phyloP scores from a whole-genome alignment of 1,140 invertebrate species.

The Teleogryllus occipitalis region DNA sequence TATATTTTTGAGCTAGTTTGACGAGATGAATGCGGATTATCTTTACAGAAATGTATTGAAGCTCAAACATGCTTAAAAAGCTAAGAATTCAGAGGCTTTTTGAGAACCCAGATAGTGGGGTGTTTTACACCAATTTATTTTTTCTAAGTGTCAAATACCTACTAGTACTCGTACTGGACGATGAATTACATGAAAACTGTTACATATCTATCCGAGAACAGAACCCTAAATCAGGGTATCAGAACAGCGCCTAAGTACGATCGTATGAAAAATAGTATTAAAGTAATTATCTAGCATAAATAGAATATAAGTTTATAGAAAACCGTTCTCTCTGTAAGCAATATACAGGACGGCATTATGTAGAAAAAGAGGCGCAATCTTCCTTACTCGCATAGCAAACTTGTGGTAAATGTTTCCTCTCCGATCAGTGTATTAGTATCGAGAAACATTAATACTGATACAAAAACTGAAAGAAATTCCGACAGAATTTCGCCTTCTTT shows the following conservation, averaged over 20 bases:
- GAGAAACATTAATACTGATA: no score
- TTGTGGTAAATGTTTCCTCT: no score
- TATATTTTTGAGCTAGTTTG: neutral
- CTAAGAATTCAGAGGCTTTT: neutral
- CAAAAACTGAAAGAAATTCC: no score
- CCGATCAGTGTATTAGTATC: no score
- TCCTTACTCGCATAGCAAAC: neutral
- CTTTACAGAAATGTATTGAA: neutral
- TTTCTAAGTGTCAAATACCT: constrained; percentile 5
- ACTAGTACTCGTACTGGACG: neutral
- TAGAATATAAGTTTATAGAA: neutral
- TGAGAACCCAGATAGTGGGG: constrained; percentile 3
- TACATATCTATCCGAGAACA: neutral
- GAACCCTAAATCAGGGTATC: neutral
- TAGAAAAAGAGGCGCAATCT: neutral
- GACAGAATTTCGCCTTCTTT: no score
- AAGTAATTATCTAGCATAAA: neutral
- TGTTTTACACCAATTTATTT: constrained; percentile 6
- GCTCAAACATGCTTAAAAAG: neutral
- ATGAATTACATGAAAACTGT: neutral
- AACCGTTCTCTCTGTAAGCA: neutral
- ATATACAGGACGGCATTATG: neutral
- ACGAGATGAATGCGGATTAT: neutral
- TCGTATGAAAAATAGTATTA: neutral
- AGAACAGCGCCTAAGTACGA: neutral